These are phyloP conservation scores for Anoplius nigerrimus DNA, from an alignment of 2,888 invertebrate species.

Conservation along the genomic window DNA sequence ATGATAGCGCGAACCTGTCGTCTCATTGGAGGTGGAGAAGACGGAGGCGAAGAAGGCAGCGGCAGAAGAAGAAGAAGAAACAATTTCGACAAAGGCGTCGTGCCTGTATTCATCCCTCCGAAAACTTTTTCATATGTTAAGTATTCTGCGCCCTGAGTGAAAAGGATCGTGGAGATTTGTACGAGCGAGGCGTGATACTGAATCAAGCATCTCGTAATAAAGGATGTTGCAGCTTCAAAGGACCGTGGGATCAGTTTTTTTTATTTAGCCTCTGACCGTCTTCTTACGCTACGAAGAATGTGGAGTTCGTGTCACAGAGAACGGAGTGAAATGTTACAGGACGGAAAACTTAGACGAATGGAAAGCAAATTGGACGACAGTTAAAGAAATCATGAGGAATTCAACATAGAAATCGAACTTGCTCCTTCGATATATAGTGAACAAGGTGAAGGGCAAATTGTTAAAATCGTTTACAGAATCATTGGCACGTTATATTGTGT, in stretches of 20 bases:
- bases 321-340: too few species aligned
- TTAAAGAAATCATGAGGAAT: too few species aligned
- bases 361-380: too few species aligned
- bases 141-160: conserved; percentile 54
- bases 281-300: background rate
- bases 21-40: conserved; percentile 33
- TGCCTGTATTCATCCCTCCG: conserved; percentile 60
- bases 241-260: conserved; percentile 72
- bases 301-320: too few species aligned
- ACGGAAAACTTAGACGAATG: too few species aligned
- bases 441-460: too few species aligned
- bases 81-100: conserved; percentile 62
- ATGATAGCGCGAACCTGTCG: conserved; percentile 67
- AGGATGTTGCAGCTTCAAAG: conserved; percentile 70
- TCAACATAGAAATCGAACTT: too few species aligned
- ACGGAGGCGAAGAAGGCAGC: conserved; percentile 31
- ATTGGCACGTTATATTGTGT: too few species aligned
- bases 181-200: conserved; percentile 72
- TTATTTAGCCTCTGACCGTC: conserved; percentile 39
- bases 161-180: conserved; percentile 56
- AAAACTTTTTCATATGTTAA: conserved; percentile 70
- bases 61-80: conserved; percentile 47
- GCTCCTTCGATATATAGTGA: too few species aligned
- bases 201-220: conserved; percentile 73
- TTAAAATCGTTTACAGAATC: too few species aligned